These are phyloP conservation scores for Sphaerophoria rueppellii DNA, from an alignment of 2,888 invertebrate genomes.

Conservation along the genomic window DNA sequence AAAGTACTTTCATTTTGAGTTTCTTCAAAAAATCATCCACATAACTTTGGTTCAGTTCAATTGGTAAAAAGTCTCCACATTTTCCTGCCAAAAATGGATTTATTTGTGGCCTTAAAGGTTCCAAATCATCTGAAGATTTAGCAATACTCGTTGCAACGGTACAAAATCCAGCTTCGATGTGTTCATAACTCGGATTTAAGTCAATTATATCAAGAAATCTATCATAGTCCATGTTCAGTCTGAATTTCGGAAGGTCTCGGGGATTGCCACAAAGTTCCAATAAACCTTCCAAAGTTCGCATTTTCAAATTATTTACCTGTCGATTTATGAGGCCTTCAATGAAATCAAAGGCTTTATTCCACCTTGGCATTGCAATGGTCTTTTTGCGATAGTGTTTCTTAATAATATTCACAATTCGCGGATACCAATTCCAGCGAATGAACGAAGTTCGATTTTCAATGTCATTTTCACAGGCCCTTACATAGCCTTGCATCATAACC, in stretches of 20 bases:
- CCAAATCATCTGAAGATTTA: constrained; percentile 84
- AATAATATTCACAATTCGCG: constrained; percentile 80
- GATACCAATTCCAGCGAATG: constrained; percentile 82
- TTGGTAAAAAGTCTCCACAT: constrained; percentile 83
- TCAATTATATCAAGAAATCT: constrained; percentile 79
- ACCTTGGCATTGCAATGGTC: constrained; percentile 75
- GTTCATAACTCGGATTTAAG: constrained; percentile 85
- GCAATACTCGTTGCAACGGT: constrained; percentile 84
- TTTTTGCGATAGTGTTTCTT: constrained; percentile 78
- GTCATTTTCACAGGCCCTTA: constrained; percentile 76
- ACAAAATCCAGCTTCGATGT: constrained; percentile 84
- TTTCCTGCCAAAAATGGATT: constrained; percentile 82
- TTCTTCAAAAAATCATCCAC: constrained; percentile 83
- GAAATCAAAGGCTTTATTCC: constrained; percentile 80
- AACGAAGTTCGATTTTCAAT: constrained; percentile 80
- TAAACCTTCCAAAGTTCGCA: constrained; percentile 86
- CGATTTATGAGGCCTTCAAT: constrained; percentile 83
- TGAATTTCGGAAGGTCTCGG: constrained; percentile 85
- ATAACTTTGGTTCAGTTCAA: constrained; percentile 85
- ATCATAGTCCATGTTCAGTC: constrained; percentile 82
- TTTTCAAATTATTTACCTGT: constrained; percentile 87
- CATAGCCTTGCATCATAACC: constrained; percentile 75
- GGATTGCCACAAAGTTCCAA: constrained; percentile 84
- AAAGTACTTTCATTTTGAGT: constrained; percentile 83
- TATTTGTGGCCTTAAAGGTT: constrained; percentile 83